These are phyloP conservation scores for Dascillus cervinus DNA, from an alignment of 2,888 invertebrate genomes.

Conservation along the genomic window DNA sequence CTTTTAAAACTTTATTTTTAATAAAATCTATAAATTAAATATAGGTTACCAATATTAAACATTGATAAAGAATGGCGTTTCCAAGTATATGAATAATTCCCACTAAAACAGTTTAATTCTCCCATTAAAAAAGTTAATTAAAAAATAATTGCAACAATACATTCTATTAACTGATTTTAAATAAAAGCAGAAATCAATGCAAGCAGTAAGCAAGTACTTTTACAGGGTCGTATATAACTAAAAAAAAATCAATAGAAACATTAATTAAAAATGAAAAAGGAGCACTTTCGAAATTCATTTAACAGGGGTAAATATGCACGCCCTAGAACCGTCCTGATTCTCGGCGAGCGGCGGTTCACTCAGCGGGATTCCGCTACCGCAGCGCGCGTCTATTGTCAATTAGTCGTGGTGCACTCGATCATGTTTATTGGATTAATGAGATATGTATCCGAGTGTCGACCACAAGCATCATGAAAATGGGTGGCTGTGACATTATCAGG, in stretches of 20 bases:
- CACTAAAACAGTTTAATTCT: too few relatives aligned
- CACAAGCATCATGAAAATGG: slow-evolving; percentile 27
- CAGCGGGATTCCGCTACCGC: slow-evolving; percentile 28
- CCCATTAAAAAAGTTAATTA: too few relatives aligned
- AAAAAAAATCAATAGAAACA: slow-evolving; percentile 1
- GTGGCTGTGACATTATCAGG: slow-evolving; percentile 6
- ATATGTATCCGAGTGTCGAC: slow-evolving; percentile 35
- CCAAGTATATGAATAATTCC: too few relatives aligned
- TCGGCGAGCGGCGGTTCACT: slow-evolving; percentile 18
- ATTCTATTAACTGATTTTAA: too few relatives aligned
- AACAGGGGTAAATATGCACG: slow-evolving; percentile 13
- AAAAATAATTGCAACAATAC: too few relatives aligned
- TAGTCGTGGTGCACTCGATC: slow-evolving; percentile 34
- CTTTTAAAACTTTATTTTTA: too few relatives aligned
- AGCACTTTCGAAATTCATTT: slow-evolving; percentile 4
- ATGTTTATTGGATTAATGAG: slow-evolving; percentile 38
- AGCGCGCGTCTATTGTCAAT: slow-evolving; percentile 35
- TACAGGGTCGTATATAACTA: too few relatives aligned
- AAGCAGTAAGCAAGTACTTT: too few relatives aligned
- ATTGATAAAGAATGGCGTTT: too few relatives aligned
- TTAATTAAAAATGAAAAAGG: slow-evolving; percentile 3
- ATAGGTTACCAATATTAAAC: too few relatives aligned
- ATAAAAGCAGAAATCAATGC: too few relatives aligned
- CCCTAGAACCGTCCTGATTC: slow-evolving; percentile 15
- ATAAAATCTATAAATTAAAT: too few relatives aligned